These are phyloP conservation scores for Harpagoxenus sublaevis DNA, from an alignment of 2,888 invertebrate species.

Conservation along the genomic window DNA sequence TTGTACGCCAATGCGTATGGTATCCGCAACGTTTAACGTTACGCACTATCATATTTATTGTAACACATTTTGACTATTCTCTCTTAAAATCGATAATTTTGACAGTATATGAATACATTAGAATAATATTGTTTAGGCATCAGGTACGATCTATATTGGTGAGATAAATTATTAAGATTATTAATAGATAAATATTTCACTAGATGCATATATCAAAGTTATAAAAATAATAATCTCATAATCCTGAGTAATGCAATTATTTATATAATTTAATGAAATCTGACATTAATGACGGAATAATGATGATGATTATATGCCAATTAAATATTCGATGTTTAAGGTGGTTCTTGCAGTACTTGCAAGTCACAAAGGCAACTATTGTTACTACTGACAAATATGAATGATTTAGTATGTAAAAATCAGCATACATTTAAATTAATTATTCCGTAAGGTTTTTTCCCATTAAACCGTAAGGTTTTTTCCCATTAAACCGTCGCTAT, in stretches of 20 bases:
- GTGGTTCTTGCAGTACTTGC: no score
- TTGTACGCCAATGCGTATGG: constrained; percentile 46
- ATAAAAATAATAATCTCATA: not conserved
- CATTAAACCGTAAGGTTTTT: no score
- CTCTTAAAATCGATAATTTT: not conserved
- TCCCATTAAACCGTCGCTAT: no score
- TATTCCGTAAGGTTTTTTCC: no score
- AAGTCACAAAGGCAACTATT: no score
- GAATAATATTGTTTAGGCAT: not conserved
- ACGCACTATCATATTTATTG: not conserved
- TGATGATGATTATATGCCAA: not conserved
- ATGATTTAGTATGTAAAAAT: no score
- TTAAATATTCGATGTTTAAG: constrained; percentile 7
- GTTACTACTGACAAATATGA: no score
- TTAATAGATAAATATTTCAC: not conserved
- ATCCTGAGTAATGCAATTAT: not conserved
- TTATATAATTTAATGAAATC: not conserved
- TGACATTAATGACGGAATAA: not conserved
- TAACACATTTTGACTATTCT: not conserved
- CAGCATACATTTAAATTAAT: no score
- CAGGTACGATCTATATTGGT: not conserved
- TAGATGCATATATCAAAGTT: not conserved
- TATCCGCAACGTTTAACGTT: constrained; percentile 15
- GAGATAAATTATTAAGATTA: not conserved
- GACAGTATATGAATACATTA: not conserved